A percentile compares a stretch with the other conserved stretches of the same genome.
Evolutionary conservation across 2,888 invertebrate genomes (phyloP).

Genomic region (Hyles lineata): DNA sequence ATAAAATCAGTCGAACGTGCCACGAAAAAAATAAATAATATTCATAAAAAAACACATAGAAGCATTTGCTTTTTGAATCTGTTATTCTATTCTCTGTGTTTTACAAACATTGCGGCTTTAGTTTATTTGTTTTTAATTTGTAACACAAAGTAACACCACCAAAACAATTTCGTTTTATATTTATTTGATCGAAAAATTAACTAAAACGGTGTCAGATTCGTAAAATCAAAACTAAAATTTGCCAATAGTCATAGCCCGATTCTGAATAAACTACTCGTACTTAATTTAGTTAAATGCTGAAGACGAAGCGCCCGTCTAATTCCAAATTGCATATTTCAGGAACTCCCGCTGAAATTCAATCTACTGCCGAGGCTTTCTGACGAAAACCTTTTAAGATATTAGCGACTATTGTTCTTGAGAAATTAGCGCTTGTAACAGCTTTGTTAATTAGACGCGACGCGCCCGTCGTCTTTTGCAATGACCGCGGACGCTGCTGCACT

Average conservation of each 20-base stretch:
- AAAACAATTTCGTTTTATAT: not conserved
- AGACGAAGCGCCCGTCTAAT: constrained; percentile 17
- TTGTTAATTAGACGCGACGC: constrained; percentile 45
- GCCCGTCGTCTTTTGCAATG: constrained; percentile 29
- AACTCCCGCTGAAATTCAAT: constrained; percentile 35
- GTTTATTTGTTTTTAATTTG: too few species aligned
- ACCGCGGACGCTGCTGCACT: constrained; percentile 3
- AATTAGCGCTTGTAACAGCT: constrained; percentile 38
- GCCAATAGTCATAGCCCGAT: not conserved
- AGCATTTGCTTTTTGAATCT: not conserved
- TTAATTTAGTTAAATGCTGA: not conserved
- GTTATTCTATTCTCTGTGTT: not conserved
- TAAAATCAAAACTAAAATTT: not conserved
- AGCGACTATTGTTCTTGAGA: constrained; percentile 43
- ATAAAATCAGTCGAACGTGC: not conserved
- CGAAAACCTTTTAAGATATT: constrained; percentile 50
- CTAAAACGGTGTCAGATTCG: not conserved
- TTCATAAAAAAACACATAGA: not conserved
- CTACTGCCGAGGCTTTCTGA: constrained; percentile 36
- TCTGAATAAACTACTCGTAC: not conserved
- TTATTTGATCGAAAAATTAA: not conserved
- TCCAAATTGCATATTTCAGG: constrained; percentile 28
- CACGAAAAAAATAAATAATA: not conserved
- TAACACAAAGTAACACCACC: too few species aligned
- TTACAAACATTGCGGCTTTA: not conserved